These are phyloP conservation scores for Callopanchax toddi DNA, from an alignment of 2,113 vertebrate genomes.

Conservation along the genomic window DNA sequence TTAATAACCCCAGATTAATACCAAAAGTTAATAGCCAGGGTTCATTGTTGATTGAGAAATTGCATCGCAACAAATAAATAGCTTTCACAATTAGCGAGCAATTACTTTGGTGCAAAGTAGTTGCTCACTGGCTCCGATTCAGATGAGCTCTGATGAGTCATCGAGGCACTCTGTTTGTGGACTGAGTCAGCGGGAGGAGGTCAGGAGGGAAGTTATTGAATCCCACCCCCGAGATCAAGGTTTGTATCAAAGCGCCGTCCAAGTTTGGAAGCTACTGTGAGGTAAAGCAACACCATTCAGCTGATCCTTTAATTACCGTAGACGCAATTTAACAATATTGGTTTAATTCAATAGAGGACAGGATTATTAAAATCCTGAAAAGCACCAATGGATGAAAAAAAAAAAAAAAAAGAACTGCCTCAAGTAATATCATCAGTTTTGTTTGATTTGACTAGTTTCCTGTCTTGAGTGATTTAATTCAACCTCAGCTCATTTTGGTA, in stretches of 20 bases:
- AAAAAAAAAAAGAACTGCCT: too few species aligned
- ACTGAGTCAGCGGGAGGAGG: neutral
- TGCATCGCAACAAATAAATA: neutral
- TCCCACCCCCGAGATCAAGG: neutral
- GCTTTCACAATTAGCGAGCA: neutral
- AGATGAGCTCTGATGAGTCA: neutral
- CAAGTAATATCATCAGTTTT: conserved; percentile 9
- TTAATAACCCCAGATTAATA: neutral
- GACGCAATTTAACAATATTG: too few species aligned
- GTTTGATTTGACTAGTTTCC: conserved; percentile 18
- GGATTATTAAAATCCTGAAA: neutral
- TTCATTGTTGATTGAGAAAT: neutral
- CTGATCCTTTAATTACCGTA: too few species aligned
- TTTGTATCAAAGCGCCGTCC: neutral
- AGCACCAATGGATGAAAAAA: neutral
- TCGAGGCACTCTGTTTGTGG: neutral
- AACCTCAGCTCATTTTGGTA: conserved; percentile 22
- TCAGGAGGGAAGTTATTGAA: neutral
- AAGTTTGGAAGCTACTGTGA: neutral
- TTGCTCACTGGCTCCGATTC: neutral
- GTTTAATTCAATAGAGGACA: neutral
- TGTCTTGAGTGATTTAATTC: conserved; percentile 23
- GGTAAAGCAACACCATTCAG: neutral
- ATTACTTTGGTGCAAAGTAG: neutral
- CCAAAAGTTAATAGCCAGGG: neutral